phyloP scores from a whole-genome alignment of 2,888 invertebrate genomes.

The Schizaphis graminum region DNA sequence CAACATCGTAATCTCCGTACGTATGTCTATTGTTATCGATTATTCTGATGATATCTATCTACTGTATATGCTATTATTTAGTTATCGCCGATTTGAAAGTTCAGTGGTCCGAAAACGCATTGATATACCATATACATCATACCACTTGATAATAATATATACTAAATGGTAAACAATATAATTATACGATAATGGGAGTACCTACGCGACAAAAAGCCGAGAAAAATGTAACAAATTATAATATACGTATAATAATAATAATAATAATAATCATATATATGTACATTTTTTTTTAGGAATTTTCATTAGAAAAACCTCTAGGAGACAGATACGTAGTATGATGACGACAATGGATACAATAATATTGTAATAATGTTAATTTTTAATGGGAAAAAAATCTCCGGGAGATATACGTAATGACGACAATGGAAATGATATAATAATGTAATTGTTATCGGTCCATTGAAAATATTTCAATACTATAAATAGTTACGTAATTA shows the following conservation, averaged over 20 bases:
- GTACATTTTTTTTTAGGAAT: background rate
- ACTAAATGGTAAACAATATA: background rate
- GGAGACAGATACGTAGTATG: background rate
- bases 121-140: background rate
- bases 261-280: no score
- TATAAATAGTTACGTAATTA: constrained; percentile 48
- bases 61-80: background rate
- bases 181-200: background rate
- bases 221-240: background rate
- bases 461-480: constrained; percentile 30
- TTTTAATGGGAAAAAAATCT: background rate
- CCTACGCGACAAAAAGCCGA: background rate
- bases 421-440: constrained; percentile 31
- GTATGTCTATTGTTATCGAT: background rate
- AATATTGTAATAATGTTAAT: background rate
- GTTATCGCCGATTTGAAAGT: background rate
- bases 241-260: background rate
- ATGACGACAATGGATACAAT: background rate
- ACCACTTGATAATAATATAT: background rate
- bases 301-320: background rate
- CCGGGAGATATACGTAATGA: background rate
- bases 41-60: background rate
- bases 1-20: background rate
- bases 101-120: background rate
- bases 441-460: background rate